Evolutionary conservation across 2,113 vertebrate genomes (phyloP).

Genomic region (Emydocephalus ijimae): DNA sequence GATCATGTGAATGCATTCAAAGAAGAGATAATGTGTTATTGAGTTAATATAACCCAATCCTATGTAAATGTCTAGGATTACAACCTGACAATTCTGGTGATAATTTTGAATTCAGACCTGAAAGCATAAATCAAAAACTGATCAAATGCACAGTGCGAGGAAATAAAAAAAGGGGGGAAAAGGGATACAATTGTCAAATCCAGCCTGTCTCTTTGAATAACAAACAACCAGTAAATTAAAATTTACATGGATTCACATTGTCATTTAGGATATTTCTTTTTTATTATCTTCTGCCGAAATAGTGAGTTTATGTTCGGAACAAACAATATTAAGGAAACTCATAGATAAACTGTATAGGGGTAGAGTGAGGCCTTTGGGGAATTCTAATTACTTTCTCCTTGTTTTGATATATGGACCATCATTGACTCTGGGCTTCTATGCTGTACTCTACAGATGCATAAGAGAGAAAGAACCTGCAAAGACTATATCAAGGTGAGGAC

Average conservation of each 20-base stretch:
- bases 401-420: background rate
- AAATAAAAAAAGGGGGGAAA: background rate
- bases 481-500: conserved; percentile 87
- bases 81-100: background rate
- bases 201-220: background rate
- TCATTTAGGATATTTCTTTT: background rate
- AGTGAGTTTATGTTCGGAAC: background rate
- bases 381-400: background rate
- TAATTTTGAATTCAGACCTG: background rate
- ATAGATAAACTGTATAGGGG: background rate
- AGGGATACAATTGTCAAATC: background rate
- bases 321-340: background rate
- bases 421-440: background rate
- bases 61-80: background rate
- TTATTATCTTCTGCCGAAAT: background rate
- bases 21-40: background rate
- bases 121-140: background rate
- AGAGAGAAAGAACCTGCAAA: conserved; percentile 87
- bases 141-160: background rate
- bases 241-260: background rate
- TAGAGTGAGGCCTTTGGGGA: background rate
- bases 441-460: conserved; percentile 79
- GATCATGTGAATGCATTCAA: background rate
- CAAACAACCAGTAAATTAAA: background rate
- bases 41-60: background rate